A percentile compares a stretch with the other conserved stretches of the same genome.
phyloP scores from a whole-genome alignment of 2,888 invertebrate species.

The Elysia crispata region DNA sequence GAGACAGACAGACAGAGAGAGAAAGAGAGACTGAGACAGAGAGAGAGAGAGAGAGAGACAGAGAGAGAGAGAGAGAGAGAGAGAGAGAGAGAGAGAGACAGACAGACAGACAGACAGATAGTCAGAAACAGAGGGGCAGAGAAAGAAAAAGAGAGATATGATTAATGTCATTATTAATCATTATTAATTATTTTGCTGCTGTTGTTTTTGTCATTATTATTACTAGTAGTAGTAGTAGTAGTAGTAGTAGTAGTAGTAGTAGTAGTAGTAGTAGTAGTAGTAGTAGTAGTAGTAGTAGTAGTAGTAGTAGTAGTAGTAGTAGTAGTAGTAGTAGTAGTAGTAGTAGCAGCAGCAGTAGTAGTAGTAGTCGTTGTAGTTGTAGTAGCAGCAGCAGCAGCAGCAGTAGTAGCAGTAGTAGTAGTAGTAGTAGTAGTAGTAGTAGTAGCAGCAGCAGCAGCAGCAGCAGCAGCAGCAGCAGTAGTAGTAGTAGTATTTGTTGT shows the following conservation, averaged over 20 bases:
- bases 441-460: not conserved
- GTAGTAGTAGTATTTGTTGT: too few species aligned
- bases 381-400: too few species aligned
- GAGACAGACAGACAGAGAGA: slow-evolving; percentile 15
- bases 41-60: slow-evolving; percentile 24
- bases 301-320: not conserved
- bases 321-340: slow-evolving; percentile 1
- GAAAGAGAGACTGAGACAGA: slow-evolving; percentile 9
- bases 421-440: slow-evolving; percentile 9
- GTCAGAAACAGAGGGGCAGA: slow-evolving; percentile 1
- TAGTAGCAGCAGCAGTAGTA: too few species aligned
- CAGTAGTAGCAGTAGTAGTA: not conserved
- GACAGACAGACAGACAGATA: slow-evolving; percentile 9
- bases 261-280: not conserved
- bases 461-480: not conserved
- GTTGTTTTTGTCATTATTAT: too few species aligned
- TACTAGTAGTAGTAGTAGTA: not conserved
- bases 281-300: not conserved
- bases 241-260: not conserved
- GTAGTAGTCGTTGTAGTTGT: too few species aligned
- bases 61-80: slow-evolving; percentile 17
- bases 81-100: slow-evolving; percentile 25
- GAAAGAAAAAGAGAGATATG: not conserved
- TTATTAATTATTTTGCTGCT: too few species aligned
- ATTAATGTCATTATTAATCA: too few species aligned